Evolutionary conservation across 2,113 vertebrate species (phyloP).

Genomic region (Arothron firmamentum): DNA sequence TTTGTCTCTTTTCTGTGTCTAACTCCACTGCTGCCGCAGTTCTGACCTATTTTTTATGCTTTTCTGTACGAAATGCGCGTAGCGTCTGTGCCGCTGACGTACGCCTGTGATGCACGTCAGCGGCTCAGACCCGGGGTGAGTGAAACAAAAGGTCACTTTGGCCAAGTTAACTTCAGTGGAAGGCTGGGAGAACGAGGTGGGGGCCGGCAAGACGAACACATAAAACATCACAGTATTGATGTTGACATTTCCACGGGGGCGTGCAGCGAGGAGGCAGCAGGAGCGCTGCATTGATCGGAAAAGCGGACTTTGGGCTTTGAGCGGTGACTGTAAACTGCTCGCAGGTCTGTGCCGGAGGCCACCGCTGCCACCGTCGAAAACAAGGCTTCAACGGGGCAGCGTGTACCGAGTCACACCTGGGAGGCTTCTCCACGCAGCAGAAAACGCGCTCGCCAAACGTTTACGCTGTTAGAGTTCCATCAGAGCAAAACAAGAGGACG

Average conservation of each 20-base stretch:
- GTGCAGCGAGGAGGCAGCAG: slow-evolving; percentile 37
- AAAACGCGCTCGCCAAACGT: too few species aligned
- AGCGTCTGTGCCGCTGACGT: slow-evolving; percentile 12
- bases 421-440: too few species aligned
- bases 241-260: slow-evolving; percentile 51
- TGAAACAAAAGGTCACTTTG: slow-evolving; percentile 20
- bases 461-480: too few species aligned
- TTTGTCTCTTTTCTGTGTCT: neutral
- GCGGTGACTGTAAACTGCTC: slow-evolving; percentile 24
- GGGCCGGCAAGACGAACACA: slow-evolving; percentile 16
- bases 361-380: too few species aligned
- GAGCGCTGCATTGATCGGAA: slow-evolving; percentile 61
- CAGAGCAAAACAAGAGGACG: too few species aligned
- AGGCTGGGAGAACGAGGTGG: too few species aligned
- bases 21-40: neutral
- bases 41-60: slow-evolving; percentile 4
- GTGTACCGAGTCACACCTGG: too few species aligned
- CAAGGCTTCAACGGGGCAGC: too few species aligned
- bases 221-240: slow-evolving; percentile 56
- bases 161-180: slow-evolving; percentile 19
- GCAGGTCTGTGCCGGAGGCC: neutral
- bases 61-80: too few species aligned
- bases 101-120: too few species aligned
- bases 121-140: too few species aligned
- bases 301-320: slow-evolving; percentile 62